Conservation (phyloP, 2,797 vertebrate genomes). For the Tinamus major region DNA sequence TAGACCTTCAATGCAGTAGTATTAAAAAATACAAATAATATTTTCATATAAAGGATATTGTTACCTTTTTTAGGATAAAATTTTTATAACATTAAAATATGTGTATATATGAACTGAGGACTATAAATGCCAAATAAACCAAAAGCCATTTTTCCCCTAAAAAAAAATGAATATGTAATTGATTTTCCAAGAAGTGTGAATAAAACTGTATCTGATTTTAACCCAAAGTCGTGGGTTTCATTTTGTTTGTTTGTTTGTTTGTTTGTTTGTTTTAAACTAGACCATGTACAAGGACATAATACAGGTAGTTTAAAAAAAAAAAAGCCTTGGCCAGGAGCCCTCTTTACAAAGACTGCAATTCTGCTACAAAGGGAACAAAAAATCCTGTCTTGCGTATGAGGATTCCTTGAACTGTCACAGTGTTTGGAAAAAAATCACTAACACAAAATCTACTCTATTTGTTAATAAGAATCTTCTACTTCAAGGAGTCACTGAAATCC, state of each 20-base stretch:
- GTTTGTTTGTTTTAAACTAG: slow-evolving; percentile 17
- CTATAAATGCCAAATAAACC: not conserved
- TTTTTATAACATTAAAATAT: not conserved
- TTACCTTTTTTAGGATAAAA: not conserved
- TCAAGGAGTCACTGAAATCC: slow-evolving; percentile 61
- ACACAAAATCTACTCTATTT: not conserved
- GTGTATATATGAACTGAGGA: not conserved
- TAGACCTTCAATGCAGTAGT: rapidly evolving
- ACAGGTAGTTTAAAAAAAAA: not conserved
- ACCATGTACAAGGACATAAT: not conserved
- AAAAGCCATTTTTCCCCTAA: not conserved
- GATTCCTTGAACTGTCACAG: not conserved
- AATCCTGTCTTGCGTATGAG: not conserved
- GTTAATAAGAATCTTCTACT: slow-evolving; percentile 62
- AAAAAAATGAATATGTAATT: not conserved
- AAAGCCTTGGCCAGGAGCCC: not conserved
- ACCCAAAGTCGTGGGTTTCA: not conserved
- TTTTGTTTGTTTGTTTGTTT: not conserved
- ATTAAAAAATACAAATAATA: not conserved
- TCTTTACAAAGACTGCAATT: not conserved
- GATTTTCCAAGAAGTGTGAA: not conserved
- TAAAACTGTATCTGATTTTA: slow-evolving; percentile 25
- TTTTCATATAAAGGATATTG: not conserved
- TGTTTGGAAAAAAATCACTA: not conserved
- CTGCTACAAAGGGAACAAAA: not conserved